Base-by-base conservation (phyloP, 2,888 invertebrate genomes). In the Volucella zonaria region DNA sequence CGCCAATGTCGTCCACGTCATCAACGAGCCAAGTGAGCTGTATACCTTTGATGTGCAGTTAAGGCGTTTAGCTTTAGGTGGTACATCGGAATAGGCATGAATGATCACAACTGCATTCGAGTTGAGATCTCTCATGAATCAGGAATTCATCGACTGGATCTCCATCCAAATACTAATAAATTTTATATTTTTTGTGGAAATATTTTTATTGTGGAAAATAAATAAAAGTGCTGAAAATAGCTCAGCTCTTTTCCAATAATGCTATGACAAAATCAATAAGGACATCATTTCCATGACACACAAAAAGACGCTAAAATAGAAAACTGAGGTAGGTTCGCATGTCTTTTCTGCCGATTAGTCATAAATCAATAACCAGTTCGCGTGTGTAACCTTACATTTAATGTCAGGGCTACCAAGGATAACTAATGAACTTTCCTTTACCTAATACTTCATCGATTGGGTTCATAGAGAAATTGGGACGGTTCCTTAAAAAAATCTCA, bases 331-430 rank as follows among this genome's bases (percentile, higher is more conserved):
- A 51, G 62, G 31, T 70, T 68, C 52, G 61, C 68, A 70, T 70
- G 59, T 31, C 51, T 62, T 70, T 70, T 62, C 42, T 43, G 54
- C 51, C 62, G 62, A 64, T 78, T 71, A 78, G 56, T 71, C 62
- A 71, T 49, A 78, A 78, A 78, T 78, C 78, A 64, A 78, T 78
- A 78, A 71, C 62, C 64, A 64, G 56, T 43, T 78, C 70, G 78
- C 78, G 78, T 78, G 78, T 70, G 40, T 47, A 52, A 31, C 43
- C 52, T 40, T 15, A 49, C 52, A 31, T 49, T 43, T 31, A 18
- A 31, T 45, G 45, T 45, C 8, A 11, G 49, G 40, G 18, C 31
- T 31, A 45, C 38, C 47, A 58, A 18, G 64, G 47, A 56, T 58
- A 31, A 6, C 31, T 31, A 47, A 54, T 52, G 23, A 54, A 31